phyloP scores from a whole-genome alignment of 2,797 vertebrate genomes.

The Orientallactaga sibirica region DNA sequence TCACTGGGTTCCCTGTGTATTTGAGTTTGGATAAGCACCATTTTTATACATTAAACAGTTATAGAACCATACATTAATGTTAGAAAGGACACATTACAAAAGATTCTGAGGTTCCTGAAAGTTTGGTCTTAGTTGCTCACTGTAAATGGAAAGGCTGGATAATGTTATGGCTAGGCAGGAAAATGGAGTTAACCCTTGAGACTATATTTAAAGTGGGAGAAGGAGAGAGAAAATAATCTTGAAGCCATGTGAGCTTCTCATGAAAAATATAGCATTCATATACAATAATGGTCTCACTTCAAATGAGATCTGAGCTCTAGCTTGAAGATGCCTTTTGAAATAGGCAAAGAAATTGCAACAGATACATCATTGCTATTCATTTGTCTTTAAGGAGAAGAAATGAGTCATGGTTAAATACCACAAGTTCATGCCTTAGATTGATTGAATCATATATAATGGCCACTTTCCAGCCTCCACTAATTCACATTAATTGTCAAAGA shows the following conservation, averaged over 20 bases:
- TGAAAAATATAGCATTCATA: constrained; percentile 53
- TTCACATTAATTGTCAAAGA: constrained; percentile 73
- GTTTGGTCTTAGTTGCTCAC: background rate
- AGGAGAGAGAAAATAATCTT: background rate
- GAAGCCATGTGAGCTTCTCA: background rate
- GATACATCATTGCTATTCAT: background rate
- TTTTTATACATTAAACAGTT: background rate
- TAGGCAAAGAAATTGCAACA: constrained; percentile 25
- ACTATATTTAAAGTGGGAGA: background rate
- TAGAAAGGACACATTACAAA: background rate
- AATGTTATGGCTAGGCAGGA: background rate
- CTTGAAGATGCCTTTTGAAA: constrained; percentile 50
- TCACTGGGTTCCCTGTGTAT: background rate
- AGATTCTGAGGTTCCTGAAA: background rate
- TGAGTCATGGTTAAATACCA: constrained; percentile 62
- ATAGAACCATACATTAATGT: background rate
- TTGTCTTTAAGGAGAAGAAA: constrained; percentile 66
- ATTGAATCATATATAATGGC: constrained; percentile 14
- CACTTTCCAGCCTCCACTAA: constrained; percentile 37
- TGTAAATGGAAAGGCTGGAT: background rate
- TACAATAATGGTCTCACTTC: constrained; percentile 21
- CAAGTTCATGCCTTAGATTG: constrained; percentile 48
- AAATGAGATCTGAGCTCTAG: constrained; percentile 19
- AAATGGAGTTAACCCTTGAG: background rate
- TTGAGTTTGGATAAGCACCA: background rate